These are phyloP conservation scores for Montipora sp. DNA, from an alignment of 64 coral and sea anemone genomes.

Conservation along the genomic window DNA sequence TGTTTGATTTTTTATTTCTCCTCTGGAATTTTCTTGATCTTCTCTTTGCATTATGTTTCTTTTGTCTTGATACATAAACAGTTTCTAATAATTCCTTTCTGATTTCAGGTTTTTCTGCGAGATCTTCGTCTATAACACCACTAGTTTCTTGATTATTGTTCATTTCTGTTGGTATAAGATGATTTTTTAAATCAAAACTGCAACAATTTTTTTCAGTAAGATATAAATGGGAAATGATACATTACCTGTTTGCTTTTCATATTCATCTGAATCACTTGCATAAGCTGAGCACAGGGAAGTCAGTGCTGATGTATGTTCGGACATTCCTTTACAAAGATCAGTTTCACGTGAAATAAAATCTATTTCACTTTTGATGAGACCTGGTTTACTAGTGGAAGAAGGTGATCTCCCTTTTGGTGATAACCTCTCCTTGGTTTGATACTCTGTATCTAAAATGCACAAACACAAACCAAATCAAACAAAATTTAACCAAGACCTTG, in stretches of 20 bases:
- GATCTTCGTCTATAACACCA: not conserved
- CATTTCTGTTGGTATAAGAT: conserved; percentile 1
- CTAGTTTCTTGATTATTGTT: not conserved
- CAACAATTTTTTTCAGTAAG: not conserved
- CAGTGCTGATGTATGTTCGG: conserved; percentile 23
- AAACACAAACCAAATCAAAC: not conserved
- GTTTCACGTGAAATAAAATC: not conserved
- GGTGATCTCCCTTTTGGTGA: not conserved
- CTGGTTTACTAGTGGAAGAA: too few species aligned
- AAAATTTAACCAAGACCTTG: too few species aligned
- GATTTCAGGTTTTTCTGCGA: not conserved
- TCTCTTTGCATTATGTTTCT: not conserved
- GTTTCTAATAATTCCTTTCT: not conserved
- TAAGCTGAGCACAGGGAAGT: conserved; percentile 56
- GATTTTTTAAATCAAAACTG: not conserved
- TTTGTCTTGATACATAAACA: not conserved
- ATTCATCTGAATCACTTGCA: conserved; percentile 79
- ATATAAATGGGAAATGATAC: not conserved
- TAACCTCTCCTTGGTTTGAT: not conserved
- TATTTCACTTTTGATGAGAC: too few species aligned
- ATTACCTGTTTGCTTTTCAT: not conserved
- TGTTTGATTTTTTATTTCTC: not conserved
- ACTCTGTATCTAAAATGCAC: not conserved
- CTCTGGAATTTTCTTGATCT: not conserved
- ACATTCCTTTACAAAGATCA: not conserved